Evolutionary conservation across 2,797 vertebrate genomes (phyloP).

Genomic region (Gymnodraco acuticeps): DNA sequence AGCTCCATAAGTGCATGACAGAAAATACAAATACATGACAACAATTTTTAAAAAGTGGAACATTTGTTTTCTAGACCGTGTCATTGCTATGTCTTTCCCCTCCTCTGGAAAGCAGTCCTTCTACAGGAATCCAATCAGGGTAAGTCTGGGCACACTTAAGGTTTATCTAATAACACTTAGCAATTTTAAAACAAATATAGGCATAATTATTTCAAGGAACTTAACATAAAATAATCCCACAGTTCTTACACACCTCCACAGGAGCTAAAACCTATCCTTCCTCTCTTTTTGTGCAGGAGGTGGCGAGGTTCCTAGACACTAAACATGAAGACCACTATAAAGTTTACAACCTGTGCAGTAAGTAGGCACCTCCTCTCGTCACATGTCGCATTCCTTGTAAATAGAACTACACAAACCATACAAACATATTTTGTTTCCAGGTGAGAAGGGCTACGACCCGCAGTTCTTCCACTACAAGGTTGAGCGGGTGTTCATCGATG

Average conservation of each 20-base stretch:
- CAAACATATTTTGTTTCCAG: slow-evolving; percentile 71
- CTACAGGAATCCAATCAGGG: slow-evolving; percentile 95
- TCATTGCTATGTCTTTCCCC: slow-evolving; percentile 99
- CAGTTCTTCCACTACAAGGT: slow-evolving; percentile 93
- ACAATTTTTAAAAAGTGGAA: neutral
- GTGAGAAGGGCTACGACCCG: slow-evolving; percentile 94
- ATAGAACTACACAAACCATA: neutral
- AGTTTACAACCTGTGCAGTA: slow-evolving; percentile 99
- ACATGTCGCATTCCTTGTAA: neutral
- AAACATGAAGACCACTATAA: slow-evolving; percentile 93
- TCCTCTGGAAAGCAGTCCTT: slow-evolving; percentile 94
- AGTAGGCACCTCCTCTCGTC: slow-evolving; percentile 69
- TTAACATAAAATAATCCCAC: neutral
- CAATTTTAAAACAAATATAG: neutral
- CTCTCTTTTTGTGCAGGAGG: slow-evolving; percentile 85
- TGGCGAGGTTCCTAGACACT: slow-evolving; percentile 92
- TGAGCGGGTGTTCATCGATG: slow-evolving; percentile 92
- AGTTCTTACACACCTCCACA: neutral
- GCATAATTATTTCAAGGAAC: neutral
- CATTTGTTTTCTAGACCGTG: slow-evolving; percentile 83
- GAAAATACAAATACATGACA: neutral
- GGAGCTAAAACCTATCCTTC: neutral
- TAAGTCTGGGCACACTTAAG: slow-evolving; percentile 59
- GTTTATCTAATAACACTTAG: neutral
- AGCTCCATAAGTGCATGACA: neutral